Percentiles rank a stretch among this genome's conserved stretches.
These are phyloP conservation scores for Aricia artaxerxes DNA, from an alignment of 2,888 invertebrate species.

Conservation along the genomic window DNA sequence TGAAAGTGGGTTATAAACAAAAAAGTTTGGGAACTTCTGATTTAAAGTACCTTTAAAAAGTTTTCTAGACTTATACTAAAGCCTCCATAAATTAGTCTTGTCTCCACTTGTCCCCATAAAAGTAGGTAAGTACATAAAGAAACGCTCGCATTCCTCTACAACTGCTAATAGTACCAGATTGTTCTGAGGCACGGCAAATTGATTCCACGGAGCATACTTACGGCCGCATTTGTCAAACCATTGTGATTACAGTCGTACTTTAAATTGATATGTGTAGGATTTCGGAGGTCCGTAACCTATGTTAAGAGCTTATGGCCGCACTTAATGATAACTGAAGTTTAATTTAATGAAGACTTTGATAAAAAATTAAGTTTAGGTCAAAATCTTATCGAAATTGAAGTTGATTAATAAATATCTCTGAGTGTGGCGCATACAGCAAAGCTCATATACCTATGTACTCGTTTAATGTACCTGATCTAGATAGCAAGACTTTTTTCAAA, in stretches of 20 bases:
- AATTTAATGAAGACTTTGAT: too few relatives aligned
- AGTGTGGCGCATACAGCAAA: too few relatives aligned
- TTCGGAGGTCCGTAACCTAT: slow-evolving; percentile 33
- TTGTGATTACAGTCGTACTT: slow-evolving; percentile 70
- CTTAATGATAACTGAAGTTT: too few relatives aligned
- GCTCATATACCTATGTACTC: neutral
- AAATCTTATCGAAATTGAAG: too few relatives aligned
- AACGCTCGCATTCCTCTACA: slow-evolving; percentile 12
- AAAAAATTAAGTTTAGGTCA: too few relatives aligned
- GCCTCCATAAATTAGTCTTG: neutral
- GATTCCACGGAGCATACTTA: slow-evolving; percentile 70
- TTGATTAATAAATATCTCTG: too few relatives aligned
- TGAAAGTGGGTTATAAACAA: too few relatives aligned
- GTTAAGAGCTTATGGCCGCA: neutral
- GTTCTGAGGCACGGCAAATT: slow-evolving; percentile 50
- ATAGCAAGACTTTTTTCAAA: neutral
- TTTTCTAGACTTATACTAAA: neutral
- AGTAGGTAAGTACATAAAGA: neutral
- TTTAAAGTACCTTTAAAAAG: too few relatives aligned
- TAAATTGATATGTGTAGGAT: slow-evolving; percentile 68
- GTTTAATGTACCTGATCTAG: neutral
- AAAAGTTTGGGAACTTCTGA: too few relatives aligned
- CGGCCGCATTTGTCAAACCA: slow-evolving; percentile 73
- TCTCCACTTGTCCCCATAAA: neutral
- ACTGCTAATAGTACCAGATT: slow-evolving; percentile 31